Percentiles rank a stretch among this genome's conserved stretches.
phyloP scores from a whole-genome alignment of 2,113 vertebrate species.

The Phyllopteryx taeniolatus region DNA sequence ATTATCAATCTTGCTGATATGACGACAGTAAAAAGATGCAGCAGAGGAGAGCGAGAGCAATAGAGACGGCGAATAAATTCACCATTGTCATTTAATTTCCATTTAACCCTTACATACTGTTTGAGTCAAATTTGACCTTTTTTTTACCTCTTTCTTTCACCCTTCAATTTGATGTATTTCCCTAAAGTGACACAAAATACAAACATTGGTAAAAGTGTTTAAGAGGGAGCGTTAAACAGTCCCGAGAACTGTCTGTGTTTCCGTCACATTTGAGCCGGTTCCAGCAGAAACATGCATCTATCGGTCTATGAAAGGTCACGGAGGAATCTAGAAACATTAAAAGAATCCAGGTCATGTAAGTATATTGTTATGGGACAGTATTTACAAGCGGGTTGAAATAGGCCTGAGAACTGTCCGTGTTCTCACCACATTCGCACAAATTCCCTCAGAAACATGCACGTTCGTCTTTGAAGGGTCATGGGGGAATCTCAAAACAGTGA shows the following conservation, averaged over 20 bases:
- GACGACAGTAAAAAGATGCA: neutral
- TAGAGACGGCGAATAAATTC: neutral
- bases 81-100: neutral
- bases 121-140: too few relatives aligned
- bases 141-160: too few relatives aligned
- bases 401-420: neutral
- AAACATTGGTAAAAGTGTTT: neutral
- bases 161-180: too few relatives aligned
- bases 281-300: neutral
- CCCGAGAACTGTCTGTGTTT: too few relatives aligned
- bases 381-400: neutral
- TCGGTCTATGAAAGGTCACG: neutral
- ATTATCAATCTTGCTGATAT: neutral
- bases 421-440: neutral
- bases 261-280: too few relatives aligned
- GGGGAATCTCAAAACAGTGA: neutral
- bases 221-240: neutral
- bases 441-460: neutral
- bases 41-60: neutral
- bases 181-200: too few relatives aligned
- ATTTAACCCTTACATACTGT: neutral
- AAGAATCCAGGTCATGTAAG: neutral
- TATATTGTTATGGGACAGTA: neutral
- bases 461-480: neutral
- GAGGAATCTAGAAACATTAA: neutral